Evolutionary conservation across 2,113 vertebrate species (phyloP).

Genomic region (cattle (Bos taurus)): ARS-UCD2.0 NC_037332.1:10621501-10622000

Average conservation of each 20-base stretch:
- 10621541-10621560: not conserved
- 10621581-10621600: not conserved
- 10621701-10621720: constrained; percentile 19
- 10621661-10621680: not conserved
- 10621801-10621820: not conserved
- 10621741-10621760: not conserved
- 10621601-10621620: not conserved
- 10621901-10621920: not conserved
- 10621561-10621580: not conserved
- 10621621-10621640: not conserved
- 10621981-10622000: not conserved
- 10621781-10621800: not conserved
- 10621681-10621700: not conserved
- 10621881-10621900: constrained; percentile 12
- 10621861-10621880: not conserved
- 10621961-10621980: not conserved
- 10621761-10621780: constrained; percentile 32
- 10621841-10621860: not conserved
- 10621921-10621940: not conserved
- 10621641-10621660: not conserved
- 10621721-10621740: constrained; percentile 27
- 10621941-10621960: not conserved
- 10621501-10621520: not conserved
- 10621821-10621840: not conserved
- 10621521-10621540: not conserved